Evolutionary conservation across 2,797 vertebrate species (phyloP).

Genomic region (Peromyscus eremicus): DNA sequence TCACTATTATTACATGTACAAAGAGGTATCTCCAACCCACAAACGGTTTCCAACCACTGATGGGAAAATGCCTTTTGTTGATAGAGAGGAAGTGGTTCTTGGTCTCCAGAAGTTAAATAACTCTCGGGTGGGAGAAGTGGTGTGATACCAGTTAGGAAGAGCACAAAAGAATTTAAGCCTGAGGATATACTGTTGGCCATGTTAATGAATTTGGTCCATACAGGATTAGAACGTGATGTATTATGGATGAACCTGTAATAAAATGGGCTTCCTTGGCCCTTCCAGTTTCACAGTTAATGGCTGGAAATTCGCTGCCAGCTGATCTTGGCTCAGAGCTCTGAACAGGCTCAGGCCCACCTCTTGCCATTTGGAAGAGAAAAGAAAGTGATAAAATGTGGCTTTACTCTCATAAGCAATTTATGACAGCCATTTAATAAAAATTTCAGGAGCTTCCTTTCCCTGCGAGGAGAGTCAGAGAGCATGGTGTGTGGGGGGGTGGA

Average conservation of each 20-base stretch:
- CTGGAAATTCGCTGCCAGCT: constrained; percentile 3
- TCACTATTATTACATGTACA: neutral
- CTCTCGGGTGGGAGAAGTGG: neutral
- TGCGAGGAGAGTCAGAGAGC: neutral
- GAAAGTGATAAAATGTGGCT: constrained; percentile 41
- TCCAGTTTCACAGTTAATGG: neutral
- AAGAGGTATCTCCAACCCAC: neutral
- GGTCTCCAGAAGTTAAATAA: neutral
- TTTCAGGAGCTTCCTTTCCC: neutral
- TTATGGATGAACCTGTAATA: constrained; percentile 56
- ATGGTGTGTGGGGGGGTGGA: too few relatives aligned
- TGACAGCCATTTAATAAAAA: constrained; percentile 53
- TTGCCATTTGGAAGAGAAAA: constrained; percentile 46
- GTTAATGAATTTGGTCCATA: neutral
- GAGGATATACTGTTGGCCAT: neutral
- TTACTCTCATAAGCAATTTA: constrained; percentile 45
- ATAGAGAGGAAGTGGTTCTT: neutral
- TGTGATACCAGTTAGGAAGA: neutral
- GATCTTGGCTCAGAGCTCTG: constrained; percentile 45
- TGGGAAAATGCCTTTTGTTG: neutral
- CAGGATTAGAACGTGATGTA: neutral
- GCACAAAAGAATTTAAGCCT: neutral
- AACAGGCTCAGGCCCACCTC: neutral
- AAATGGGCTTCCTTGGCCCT: neutral
- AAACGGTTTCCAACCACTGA: neutral